Conservation (phyloP, 2,888 invertebrate genomes). For the Phaedon cochleariae region DNA sequence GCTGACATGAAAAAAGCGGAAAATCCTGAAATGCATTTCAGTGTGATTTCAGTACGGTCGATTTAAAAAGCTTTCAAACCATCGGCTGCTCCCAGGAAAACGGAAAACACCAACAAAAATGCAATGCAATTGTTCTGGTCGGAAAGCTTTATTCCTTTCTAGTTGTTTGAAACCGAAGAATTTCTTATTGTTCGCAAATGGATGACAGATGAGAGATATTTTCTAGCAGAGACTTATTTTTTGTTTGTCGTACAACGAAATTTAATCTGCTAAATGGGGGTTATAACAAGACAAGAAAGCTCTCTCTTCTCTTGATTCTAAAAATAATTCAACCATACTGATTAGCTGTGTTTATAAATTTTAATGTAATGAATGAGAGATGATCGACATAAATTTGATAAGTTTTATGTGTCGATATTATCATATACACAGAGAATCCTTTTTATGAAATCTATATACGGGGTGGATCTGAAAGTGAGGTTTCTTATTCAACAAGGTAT, state of each 20-base stretch:
- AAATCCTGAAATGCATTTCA: not conserved
- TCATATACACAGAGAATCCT: too few species aligned
- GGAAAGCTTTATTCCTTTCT: not conserved
- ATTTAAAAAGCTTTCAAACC: not conserved
- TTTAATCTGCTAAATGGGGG: not conserved
- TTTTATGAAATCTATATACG: too few species aligned
- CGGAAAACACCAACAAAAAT: constrained; percentile 15
- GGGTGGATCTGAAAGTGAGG: too few species aligned
- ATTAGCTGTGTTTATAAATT: too few species aligned
- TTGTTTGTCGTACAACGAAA: not conserved
- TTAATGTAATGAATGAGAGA: too few species aligned
- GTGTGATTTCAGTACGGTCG: not conserved
- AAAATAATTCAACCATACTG: too few species aligned
- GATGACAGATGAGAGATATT: not conserved
- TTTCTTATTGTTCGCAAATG: not conserved
- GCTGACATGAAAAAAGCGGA: not conserved
- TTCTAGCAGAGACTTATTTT: not conserved
- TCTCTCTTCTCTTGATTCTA: too few species aligned
- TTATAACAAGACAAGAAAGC: not conserved
- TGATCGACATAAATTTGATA: too few species aligned
- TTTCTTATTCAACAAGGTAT: too few species aligned
- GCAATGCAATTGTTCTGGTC: constrained; percentile 15
- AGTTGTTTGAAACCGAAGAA: not conserved
- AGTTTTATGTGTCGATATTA: too few species aligned
- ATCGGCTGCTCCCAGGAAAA: not conserved